phyloP scores from a whole-genome alignment of 2,888 invertebrate genomes.

The Tetheella fluctuosa region DNA sequence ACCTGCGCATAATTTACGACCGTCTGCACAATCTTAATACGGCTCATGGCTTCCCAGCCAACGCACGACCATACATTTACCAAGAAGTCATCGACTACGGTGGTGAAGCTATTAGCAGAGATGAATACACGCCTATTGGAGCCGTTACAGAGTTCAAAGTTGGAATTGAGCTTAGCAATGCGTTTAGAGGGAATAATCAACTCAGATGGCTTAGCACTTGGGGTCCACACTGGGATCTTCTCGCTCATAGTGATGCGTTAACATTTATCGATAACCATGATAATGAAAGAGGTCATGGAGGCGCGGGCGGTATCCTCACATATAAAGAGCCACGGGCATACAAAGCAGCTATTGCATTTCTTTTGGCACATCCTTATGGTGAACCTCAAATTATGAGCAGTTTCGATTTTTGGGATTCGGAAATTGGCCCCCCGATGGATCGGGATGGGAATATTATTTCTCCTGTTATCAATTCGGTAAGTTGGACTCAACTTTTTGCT shows the following conservation, averaged over 20 bases:
- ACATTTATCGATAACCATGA: conserved; percentile 94
- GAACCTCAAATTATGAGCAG: conserved; percentile 94
- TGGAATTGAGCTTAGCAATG: conserved; percentile 74
- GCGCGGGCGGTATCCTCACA: conserved; percentile 83
- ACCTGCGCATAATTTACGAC: conserved; percentile 87
- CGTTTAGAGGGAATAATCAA: conserved; percentile 76
- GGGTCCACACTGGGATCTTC: conserved; percentile 87
- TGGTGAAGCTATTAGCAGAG: conserved; percentile 72
- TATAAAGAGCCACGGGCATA: conserved; percentile 87
- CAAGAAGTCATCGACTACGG: conserved; percentile 91
- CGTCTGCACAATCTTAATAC: conserved; percentile 85
- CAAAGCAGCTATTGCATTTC: conserved; percentile 92
- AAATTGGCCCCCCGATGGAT: conserved; percentile 88
- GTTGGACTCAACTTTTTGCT: conserved; percentile 24
- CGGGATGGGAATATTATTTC: conserved; percentile 84
- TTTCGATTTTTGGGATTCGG: conserved; percentile 86
- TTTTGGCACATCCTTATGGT: conserved; percentile 93
- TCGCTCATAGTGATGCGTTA: conserved; percentile 81
- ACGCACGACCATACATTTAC: conserved; percentile 87
- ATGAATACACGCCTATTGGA: conserved; percentile 82
- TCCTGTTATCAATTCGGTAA: conserved; percentile 85
- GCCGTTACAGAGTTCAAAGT: conserved; percentile 87
- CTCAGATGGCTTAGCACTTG: conserved; percentile 85
- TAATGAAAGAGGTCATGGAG: conserved; percentile 88
- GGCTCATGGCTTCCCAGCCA: conserved; percentile 85